Base-by-base conservation (phyloP, 2,888 invertebrate species). In the Muscina levida region DNA sequence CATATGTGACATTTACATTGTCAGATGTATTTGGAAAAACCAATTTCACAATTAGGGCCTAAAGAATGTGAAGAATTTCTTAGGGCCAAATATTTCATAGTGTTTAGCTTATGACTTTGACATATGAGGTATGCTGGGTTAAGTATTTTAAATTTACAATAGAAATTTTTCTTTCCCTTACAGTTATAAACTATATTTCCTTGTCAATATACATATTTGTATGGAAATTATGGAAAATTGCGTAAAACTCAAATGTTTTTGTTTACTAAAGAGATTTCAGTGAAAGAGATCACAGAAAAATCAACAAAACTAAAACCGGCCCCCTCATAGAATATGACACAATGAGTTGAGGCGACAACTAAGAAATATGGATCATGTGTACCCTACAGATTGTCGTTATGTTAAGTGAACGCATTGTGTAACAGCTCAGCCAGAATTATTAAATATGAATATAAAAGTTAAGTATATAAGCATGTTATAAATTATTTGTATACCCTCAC, bases 271-370 rank as follows among this genome's bases (percentile, higher is more conserved):
- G 31, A 31, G 8, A 31, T 31, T 3, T 31, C 31, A 31, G 8
- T 5, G 31, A 31, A 31, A 31, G 3, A 3, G 31, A 31, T 31
- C 31, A 31, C 31, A 31, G 31, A 31, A 31, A 56, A 31, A 3
- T 24, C 13, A n/a, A 68, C 70, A 71, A 53, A 22, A n/a, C 71
- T 31, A 8, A 3, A 31, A 8, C 31, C 31, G 31, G 77, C 81
- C 81, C 74, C 81, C 81, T 75, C 81, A 74, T 75, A 74, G 81
- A 81, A 74, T 62, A 17, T 81, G 77, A 72, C 74, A 81, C 77
- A 81, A 51, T 75, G 51, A 39, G 22, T 3, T 37, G 62, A 62
- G n/a, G n/a, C n/a, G n/a, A 75, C 44, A 44, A 56, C 42, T 53
- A 74, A 68, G 51, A 53, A 62, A 62, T 62, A 62, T 31, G 3